These are phyloP conservation scores for Aurelia aurita complex sp. Pacific DNA, from an alignment of 30 jellyfish, hydroid and myxozoan species.

Conservation along the genomic window DNA sequence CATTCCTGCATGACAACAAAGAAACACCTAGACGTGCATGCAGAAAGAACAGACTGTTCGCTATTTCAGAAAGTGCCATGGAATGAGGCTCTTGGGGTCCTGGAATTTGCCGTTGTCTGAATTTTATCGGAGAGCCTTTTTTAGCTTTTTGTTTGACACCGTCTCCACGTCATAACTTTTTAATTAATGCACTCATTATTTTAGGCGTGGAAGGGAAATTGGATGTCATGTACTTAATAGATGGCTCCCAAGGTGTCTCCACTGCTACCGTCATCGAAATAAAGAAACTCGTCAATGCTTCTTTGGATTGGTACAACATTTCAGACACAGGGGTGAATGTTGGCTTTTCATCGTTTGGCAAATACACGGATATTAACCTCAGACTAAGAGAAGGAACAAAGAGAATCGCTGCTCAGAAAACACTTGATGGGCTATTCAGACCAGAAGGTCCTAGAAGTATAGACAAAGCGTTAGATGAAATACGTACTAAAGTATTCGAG, in stretches of 20 bases:
- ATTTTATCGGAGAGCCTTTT: too few relatives aligned
- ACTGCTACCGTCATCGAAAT: constrained; percentile 4
- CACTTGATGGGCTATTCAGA: not conserved
- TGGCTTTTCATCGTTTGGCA: constrained; percentile 30
- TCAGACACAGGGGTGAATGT: not conserved
- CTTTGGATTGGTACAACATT: constrained; percentile 23
- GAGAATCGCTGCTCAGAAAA: not conserved
- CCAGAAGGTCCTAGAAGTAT: constrained; percentile 76
- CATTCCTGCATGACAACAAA: too few relatives aligned
- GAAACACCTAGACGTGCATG: too few relatives aligned
- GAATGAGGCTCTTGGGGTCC: too few relatives aligned
- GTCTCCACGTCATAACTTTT: too few relatives aligned
- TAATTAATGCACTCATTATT: too few relatives aligned
- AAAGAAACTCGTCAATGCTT: constrained; percentile 28
- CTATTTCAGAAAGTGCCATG: too few relatives aligned
- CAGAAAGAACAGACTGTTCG: too few relatives aligned
- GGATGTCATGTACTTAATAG: constrained; percentile 27
- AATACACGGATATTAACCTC: not conserved
- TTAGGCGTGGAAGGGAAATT: constrained; percentile 3
- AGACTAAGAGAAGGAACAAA: constrained; percentile 40
- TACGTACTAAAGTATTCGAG: constrained; percentile 28
- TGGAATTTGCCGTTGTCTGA: too few relatives aligned
- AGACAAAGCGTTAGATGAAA: constrained; percentile 45
- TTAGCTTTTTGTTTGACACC: too few relatives aligned
- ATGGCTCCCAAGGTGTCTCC: constrained; percentile 19